Evolutionary conservation across 2,888 invertebrate species (phyloP), one percentile per base, ranked within the genome.

Genomic region (Byasa hedistus): DNA sequence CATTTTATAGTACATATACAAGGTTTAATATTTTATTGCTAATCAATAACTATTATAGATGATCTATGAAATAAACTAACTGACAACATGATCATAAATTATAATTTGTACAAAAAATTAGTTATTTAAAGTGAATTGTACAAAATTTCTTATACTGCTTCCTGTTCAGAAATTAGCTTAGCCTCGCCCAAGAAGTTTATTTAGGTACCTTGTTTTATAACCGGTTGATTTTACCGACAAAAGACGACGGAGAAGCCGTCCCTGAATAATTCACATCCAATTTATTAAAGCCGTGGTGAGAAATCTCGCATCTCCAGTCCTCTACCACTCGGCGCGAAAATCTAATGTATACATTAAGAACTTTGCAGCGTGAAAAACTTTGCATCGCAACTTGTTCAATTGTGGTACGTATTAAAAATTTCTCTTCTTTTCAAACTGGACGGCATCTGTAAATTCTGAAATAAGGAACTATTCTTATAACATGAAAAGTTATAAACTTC

Each of bases 321-420:
- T 22, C 39, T 22, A n/a, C 52, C 52, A 32, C 32, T 60, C 51
- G 23, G 12, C 22, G 39, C 54, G 17, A 19, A 22, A 32, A 55
- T 61, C 36, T 55, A 39, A 55, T 61, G 54, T 44, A 61, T 55
- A 55, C 61, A 55, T 55, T 55, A 55, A 55, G 52, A 61, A 55
- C 55, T 36, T 36, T 3, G 32, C 22, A 19, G 55, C 10, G 22
- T 39, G 23, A 44, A 44, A 44, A 44, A 44, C 44, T 54, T 39
- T 23, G 19, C 36, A 32, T 21, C 22, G 22, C 32, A 23, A 61
- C 55, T 61, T 61, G 39, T 61, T 61, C 61, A 55, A 55, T 61
- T 61, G 39, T 55, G 27, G 10, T 8, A 39, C 10, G 8, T 55
- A 22, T 3, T 27, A 3, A 44, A 44, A 44, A 15, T 44, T 44